Evolutionary conservation across 2,113 vertebrate species (phyloP), one percentile per base, ranked within the genome.

Genomic region (Rhipidura dahli): DNA sequence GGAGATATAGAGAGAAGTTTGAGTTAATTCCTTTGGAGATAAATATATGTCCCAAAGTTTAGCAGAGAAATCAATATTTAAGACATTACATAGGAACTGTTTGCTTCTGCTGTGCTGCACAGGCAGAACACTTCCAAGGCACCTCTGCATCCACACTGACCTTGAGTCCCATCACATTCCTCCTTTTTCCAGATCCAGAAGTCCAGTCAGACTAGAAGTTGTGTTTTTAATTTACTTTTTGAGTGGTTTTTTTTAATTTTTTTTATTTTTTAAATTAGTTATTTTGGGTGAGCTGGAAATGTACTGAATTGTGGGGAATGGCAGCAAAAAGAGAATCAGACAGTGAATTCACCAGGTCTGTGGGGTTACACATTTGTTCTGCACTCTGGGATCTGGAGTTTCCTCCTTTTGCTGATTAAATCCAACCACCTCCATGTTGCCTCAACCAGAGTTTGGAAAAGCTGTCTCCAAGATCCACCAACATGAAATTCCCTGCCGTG

Each of bases 181-280:
- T 53, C 27, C 14, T 45, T 31, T 35, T 30, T 40, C 33, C 37
- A 30, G n/a, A 54, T 27, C 61, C 33, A 45, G 15, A 63, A 35
- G n/a, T 65, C 26, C 51, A 51, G 1, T 1, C 63, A 6, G 11
- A 70, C 9, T 22, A 47, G 20, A 13, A 49, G 24, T 10, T 30
- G 6, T 18, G 9, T 27, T 86, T 83, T 77, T 17, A 35, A 27
- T 40, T 64, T 51, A 9, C 4, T 22, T 70, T 44, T 73, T 15
- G 7, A 21, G 4, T 2, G 3, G 1, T 64, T 59, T 66, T 22
- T 1, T 0, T 54, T 4, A 63, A 23, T 47, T 47, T 47, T 47
- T 63, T 73, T 15, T 37, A 30, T 3, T 0, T 24, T 86, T 37
- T 18, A 6, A 23, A 30, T 31, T 47, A 15, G 4, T 50, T 47